Percentiles rank a stretch among this genome's conserved stretches.
phyloP scores from a whole-genome alignment of 2,888 invertebrate genomes.

The Hirtodrosophila alboralis region DNA sequence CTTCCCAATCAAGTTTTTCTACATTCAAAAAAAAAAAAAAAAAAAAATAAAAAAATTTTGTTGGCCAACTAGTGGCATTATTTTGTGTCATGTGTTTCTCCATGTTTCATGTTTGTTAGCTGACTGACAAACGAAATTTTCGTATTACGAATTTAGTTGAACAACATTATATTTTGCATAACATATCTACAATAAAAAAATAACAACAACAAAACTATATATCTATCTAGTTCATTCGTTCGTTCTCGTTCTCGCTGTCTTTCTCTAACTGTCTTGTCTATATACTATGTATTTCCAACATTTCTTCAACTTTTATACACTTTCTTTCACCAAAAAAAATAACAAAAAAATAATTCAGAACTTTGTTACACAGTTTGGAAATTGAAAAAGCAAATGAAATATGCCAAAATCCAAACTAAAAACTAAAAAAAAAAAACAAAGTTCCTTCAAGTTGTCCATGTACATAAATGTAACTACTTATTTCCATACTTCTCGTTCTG shows the following conservation, averaged over 20 bases:
- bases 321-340: constrained; percentile 8
- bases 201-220: neutral
- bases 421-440: constrained; percentile 12
- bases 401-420: constrained; percentile 4
- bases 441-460: constrained; percentile 20
- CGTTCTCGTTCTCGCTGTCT: constrained; percentile 3
- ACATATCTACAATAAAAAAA: constrained; percentile 3
- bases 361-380: constrained; percentile 40
- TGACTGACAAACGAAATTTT: constrained; percentile 22
- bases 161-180: constrained; percentile 11
- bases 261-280: constrained; percentile 4
- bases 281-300: constrained; percentile 29
- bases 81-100: constrained; percentile 28
- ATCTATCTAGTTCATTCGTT: constrained; percentile 5
- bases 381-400: constrained; percentile 40
- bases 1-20: constrained; percentile 1
- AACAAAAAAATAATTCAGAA: constrained; percentile 8
- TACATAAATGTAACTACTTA: constrained; percentile 11
- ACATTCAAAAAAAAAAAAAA: too few relatives aligned
- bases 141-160: constrained; percentile 14
- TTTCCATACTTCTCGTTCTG: neutral
- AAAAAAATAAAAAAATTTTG: too few relatives aligned
- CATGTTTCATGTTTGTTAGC: constrained; percentile 25
- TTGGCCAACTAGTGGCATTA: constrained; percentile 50
- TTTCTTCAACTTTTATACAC: constrained; percentile 46